These are phyloP conservation scores for Drosophila chauvacae DNA, from an alignment of 1,140 invertebrate species.

Conservation along the genomic window DNA sequence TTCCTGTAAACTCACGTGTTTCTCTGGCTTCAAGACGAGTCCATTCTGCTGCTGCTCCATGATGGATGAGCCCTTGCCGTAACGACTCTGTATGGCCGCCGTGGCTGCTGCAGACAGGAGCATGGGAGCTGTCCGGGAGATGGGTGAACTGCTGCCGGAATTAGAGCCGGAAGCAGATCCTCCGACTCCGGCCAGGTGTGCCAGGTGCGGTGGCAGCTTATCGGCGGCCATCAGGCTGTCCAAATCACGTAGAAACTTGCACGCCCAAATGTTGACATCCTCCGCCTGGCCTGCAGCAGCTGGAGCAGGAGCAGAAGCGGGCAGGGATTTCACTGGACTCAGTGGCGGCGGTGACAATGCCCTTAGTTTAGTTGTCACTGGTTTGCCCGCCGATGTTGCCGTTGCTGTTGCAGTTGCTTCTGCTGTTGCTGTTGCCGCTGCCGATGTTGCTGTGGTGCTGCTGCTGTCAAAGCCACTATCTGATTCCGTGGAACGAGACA, in stretches of 20 bases:
- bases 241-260: constrained; percentile 83
- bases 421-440: constrained; percentile 16
- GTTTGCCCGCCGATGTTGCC: constrained; percentile 31
- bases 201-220: constrained; percentile 66
- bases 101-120: constrained; percentile 74
- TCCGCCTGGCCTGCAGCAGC: constrained; percentile 26
- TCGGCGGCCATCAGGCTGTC: constrained; percentile 81
- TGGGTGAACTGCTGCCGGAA: constrained; percentile 60
- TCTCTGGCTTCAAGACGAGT: constrained; percentile 82
- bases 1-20: constrained; percentile 77
- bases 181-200: constrained; percentile 33
- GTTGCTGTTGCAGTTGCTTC: constrained; percentile 1
- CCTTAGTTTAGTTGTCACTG: constrained; percentile 76
- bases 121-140: constrained; percentile 72
- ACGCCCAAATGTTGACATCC: constrained; percentile 83
- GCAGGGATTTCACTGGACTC: constrained; percentile 24
- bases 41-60: constrained; percentile 61
- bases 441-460: constrained; percentile 58
- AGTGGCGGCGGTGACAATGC: constrained; percentile 71
- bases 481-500: constrained; percentile 81
- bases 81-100: constrained; percentile 74
- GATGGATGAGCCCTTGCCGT: constrained; percentile 52
- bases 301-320: not conserved
- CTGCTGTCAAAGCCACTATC: constrained; percentile 83
- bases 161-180: constrained; percentile 22